Percentiles rank a stretch among this genome's conserved stretches.
Conservation (phyloP, 2,113 vertebrate species). For the Passer domesticus region DNA sequence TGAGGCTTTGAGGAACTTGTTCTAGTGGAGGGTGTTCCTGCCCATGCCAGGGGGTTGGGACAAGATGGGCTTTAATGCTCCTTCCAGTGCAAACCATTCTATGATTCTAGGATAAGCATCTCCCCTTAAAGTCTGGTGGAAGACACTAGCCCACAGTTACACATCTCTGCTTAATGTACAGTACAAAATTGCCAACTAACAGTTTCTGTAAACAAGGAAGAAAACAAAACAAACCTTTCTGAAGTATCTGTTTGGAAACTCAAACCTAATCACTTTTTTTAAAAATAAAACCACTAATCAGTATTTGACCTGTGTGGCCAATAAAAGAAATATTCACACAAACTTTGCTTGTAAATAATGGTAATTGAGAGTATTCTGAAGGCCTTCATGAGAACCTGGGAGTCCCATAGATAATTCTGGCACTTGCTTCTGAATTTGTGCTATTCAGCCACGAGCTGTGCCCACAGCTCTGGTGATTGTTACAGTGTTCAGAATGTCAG, state of each 20-base stretch:
- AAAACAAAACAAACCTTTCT: neutral
- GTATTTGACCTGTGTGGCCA: neutral
- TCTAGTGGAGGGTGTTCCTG: neutral
- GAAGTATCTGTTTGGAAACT: neutral
- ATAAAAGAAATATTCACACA: neutral
- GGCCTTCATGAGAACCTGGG: neutral
- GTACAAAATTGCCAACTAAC: neutral
- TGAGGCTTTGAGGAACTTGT: neutral
- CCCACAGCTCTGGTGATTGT: neutral
- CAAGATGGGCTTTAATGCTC: rapidly evolving
- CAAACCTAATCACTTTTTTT: neutral
- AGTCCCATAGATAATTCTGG: neutral
- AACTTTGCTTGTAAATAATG: neutral
- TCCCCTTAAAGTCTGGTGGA: neutral
- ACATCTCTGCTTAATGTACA: neutral
- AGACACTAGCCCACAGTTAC: neutral
- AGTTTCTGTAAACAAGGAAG: neutral
- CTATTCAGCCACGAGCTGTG: neutral
- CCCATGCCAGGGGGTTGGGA: neutral
- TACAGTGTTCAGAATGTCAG: neutral
- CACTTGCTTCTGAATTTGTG: neutral
- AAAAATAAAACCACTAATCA: neutral
- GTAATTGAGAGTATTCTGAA: neutral
- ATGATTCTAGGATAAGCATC: neutral
- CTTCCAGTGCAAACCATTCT: neutral